These are phyloP conservation scores for Bugulina stolonifera DNA, from an alignment of 2,888 invertebrate species.

Conservation along the genomic window DNA sequence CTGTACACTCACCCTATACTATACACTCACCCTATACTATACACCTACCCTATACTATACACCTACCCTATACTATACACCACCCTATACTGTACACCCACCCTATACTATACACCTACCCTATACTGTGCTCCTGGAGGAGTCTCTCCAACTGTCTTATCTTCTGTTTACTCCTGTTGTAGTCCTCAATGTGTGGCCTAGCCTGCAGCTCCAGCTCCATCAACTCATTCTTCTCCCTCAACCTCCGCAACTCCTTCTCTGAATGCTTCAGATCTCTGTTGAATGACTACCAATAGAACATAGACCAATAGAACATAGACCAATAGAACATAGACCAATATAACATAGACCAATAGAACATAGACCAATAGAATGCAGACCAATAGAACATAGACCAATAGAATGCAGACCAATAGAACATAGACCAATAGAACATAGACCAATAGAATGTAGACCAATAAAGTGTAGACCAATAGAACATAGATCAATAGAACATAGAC, in stretches of 20 bases:
- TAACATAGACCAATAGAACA: too few species aligned
- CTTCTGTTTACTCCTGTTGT: constrained; percentile 37
- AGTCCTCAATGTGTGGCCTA: constrained; percentile 41
- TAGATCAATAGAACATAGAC: too few species aligned
- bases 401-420: too few species aligned
- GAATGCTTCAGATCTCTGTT: constrained; percentile 39
- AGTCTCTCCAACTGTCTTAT: constrained; percentile 41
- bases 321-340: too few species aligned
- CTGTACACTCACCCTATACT: background rate
- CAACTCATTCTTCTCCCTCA: constrained; percentile 39
- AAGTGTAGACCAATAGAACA: too few species aligned
- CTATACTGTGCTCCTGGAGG: constrained; percentile 39
- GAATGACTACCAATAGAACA: constrained; percentile 35
- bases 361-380: too few species aligned
- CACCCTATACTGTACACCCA: constrained; percentile 40
- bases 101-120: constrained; percentile 31
- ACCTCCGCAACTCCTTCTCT: constrained; percentile 35
- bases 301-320: too few species aligned
- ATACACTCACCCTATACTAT: background rate
- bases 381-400: too few species aligned
- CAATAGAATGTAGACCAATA: too few species aligned
- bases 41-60: background rate
- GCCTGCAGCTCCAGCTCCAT: constrained; percentile 37
- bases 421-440: too few species aligned
- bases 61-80: background rate